Evolutionary conservation across 2,888 invertebrate species (phyloP), one percentile per base, ranked within the genome.

Genomic region (Rhorus exstirpatorius): DNA sequence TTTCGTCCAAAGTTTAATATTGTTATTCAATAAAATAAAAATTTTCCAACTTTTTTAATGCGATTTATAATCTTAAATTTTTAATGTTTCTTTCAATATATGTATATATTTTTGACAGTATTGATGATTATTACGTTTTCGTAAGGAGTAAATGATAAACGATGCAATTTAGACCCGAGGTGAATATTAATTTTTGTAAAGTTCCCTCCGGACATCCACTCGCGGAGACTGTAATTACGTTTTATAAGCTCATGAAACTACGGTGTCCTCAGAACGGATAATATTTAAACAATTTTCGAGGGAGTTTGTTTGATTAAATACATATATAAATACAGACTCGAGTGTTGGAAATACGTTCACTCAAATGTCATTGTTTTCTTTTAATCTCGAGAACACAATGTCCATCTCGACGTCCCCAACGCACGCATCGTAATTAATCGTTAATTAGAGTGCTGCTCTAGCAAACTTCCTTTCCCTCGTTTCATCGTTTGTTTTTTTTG

Each of bases 351-450:
- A 63, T 63, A 60, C 46, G 49, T 51, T 19, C 63, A 49, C 24
- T 49, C 31, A 49, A 31, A 26, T 65, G 17, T 49, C 21, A n/a
- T 14, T 31, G 1, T 74, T 44, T 53, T 61, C 26, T 38, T 61
- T 74, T 60, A 19, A 38, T 60, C 61, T 61, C 71, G 51, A 55
- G 67, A 55, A 51, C 65, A 58, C 49, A 60, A 14, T 63, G 58
- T 44, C 68, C 68, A 61, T 21, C 35, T 31, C 31, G 58, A 53
- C 51, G 51, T 49, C 31, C 67, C 67, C 19, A 14, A 49, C 67
- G 49, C 67, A 83, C 76, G 76, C 51, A 61, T 31, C 67, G 67
- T 76, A 79, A 82, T 82, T 76, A 79, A 75, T 83, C 76, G 83
- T 76, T 83, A 79, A 83, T 83, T 83, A 71, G 31, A 2, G 53